Conservation (phyloP, 2,888 invertebrate genomes). For the Empis livida region DNA sequence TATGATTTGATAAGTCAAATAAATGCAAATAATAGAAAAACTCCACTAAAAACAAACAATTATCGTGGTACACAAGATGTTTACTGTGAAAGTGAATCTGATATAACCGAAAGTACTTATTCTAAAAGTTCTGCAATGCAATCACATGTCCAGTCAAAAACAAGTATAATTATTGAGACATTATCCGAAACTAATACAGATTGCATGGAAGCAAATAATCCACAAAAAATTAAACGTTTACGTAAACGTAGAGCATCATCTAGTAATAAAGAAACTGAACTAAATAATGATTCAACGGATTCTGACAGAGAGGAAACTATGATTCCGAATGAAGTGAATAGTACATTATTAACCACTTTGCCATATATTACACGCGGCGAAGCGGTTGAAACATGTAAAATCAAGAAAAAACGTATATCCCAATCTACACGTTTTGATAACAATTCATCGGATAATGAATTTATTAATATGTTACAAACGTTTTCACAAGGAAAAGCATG, state of each 20-base stretch:
- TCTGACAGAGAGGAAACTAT: slow-evolving; percentile 13
- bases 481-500: slow-evolving; percentile 13
- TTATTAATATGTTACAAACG: slow-evolving; percentile 20
- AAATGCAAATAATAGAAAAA: slow-evolving; percentile 9
- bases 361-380: slow-evolving; percentile 27
- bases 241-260: slow-evolving; percentile 28
- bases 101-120: slow-evolving; percentile 32
- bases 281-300: slow-evolving; percentile 16
- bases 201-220: slow-evolving; percentile 9
- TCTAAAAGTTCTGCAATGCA: slow-evolving; percentile 19
- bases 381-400: slow-evolving; percentile 25
- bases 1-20: neutral
- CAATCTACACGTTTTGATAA: neutral
- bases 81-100: slow-evolving; percentile 46
- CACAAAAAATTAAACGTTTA: slow-evolving; percentile 24
- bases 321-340: slow-evolving; percentile 11
- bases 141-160: neutral
- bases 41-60: slow-evolving; percentile 11
- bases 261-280: slow-evolving; percentile 22
- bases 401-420: slow-evolving; percentile 4
- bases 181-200: slow-evolving; percentile 1
- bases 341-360: slow-evolving; percentile 19
- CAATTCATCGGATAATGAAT: slow-evolving; percentile 19
- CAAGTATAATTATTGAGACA: slow-evolving; percentile 19
- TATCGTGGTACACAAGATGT: slow-evolving; percentile 39